Percentiles rank a stretch among this genome's conserved stretches.
These are phyloP conservation scores for Drosophila eohydei DNA, from an alignment of 2,888 invertebrate genomes.

Conservation along the genomic window DNA sequence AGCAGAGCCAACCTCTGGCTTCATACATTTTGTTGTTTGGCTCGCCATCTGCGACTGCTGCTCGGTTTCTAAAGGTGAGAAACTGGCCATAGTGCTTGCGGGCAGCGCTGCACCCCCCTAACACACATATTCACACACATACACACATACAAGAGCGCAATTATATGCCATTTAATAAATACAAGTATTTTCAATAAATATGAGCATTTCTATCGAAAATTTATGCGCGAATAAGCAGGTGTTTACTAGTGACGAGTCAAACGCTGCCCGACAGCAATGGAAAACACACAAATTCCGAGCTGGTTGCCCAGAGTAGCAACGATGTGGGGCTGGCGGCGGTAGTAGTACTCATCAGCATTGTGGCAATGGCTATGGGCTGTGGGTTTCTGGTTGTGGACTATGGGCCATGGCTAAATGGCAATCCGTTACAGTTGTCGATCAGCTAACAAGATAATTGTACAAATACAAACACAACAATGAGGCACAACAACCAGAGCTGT, in stretches of 20 bases:
- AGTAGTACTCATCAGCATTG: constrained; percentile 1
- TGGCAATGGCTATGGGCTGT: constrained; percentile 6
- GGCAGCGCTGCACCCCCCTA: constrained; percentile 67
- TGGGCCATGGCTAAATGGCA: constrained; percentile 44
- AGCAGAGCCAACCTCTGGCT: constrained; percentile 40
- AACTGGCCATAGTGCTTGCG: constrained; percentile 76
- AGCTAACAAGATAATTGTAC: constrained; percentile 77
- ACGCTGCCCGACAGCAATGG: constrained; percentile 34
- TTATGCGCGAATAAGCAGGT: constrained; percentile 75
- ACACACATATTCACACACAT: constrained; percentile 39
- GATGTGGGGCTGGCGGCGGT: not conserved
- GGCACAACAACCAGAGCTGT: constrained; percentile 65
- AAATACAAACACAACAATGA: constrained; percentile 48
- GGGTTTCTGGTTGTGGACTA: constrained; percentile 24
- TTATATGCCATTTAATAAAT: constrained; percentile 73
- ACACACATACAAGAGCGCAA: constrained; percentile 49
- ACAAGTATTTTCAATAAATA: constrained; percentile 75
- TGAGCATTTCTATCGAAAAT: constrained; percentile 67
- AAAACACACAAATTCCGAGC: constrained; percentile 14
- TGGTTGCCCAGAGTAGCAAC: constrained; percentile 8
- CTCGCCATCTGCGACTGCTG: constrained; percentile 61
- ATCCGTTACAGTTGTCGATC: constrained; percentile 80
- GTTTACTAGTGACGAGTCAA: constrained; percentile 65
- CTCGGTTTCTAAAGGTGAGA: constrained; percentile 79
- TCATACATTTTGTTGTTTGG: constrained; percentile 28